Evolutionary conservation across 2,888 invertebrate genomes (phyloP), one percentile per base, ranked within the genome.

Genomic region (Acanthosoma haemorrhoidale): DNA sequence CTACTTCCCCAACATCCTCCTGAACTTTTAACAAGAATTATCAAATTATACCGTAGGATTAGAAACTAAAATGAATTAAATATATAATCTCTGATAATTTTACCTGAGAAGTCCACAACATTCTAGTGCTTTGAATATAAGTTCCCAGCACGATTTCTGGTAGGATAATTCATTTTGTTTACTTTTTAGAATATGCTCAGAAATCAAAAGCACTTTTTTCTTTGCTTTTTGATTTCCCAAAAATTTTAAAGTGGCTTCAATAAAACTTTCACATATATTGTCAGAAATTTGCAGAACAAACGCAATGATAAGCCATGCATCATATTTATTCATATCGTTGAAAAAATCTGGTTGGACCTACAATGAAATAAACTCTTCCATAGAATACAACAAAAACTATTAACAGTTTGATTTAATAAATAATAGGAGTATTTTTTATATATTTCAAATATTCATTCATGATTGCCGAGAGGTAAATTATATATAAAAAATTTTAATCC

Each of bases 81-180:
- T 38, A 36, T 13, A 13, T 6, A 34, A 29, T 2, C 2, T 6
- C 15, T 9, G 18, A 16, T 11, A 15, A 18, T n/a, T 36, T 63
- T 64, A 64, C 64, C 38, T 64, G 16, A 29, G 36, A 64, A 39
- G 21, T 6, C 41, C 64, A 41, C 64, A 64, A 11, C 15, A 15
- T 29, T 64, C 36, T 6, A 64, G 31, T 21, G 64, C 41, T 15
- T 21, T 16, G n/a, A 64, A 41, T 8, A 64, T 36, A 39, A 29
- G n/a, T 39, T 39, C 38, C 64, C 64, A 64, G 29, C 2, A 36
- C 4, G 25, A 18, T 16, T 64, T 64, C 11, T 2, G 11, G 39
- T 38, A 6, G 8, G 34, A 4, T 8, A 13, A 18, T 6, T 64
- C 38, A 15, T 34, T 31, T 29, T 36, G 25, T 13, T 41, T 16